These are phyloP conservation scores for Drymodes brunneopygia DNA, from an alignment of 2,113 vertebrate genomes.

Conservation along the genomic window DNA sequence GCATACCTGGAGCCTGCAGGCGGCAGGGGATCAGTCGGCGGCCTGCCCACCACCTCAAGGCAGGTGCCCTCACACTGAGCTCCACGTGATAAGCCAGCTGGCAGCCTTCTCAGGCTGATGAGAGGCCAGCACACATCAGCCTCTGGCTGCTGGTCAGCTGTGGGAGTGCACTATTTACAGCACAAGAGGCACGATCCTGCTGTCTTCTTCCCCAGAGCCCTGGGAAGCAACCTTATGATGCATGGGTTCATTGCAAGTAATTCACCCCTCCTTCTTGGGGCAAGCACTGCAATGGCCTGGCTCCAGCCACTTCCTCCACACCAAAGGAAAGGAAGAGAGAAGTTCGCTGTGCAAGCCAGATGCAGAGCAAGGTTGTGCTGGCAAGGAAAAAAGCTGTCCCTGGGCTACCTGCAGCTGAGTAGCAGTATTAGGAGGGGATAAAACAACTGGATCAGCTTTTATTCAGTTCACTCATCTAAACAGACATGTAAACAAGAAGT, in stretches of 20 bases:
- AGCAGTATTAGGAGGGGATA: conserved; percentile 36
- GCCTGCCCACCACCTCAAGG: background rate
- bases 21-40: rapidly evolving
- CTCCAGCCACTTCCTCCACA: background rate
- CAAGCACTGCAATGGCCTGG: rapidly evolving
- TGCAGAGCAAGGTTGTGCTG: background rate
- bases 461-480: conserved; percentile 67
- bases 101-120: background rate
- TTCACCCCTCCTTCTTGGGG: background rate
- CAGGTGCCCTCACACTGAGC: background rate
- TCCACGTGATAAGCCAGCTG: background rate
- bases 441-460: conserved; percentile 64
- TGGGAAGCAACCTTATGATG: background rate
- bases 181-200: background rate
- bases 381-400: background rate
- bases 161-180: background rate
- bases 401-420: conserved; percentile 28
- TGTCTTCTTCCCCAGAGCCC: background rate
- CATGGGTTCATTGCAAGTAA: background rate
- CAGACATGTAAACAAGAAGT: conserved; percentile 69
- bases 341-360: background rate
- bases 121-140: background rate
- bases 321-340: background rate
- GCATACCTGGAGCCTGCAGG: background rate
- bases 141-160: background rate